Base-by-base conservation (phyloP, 1,140 invertebrate genomes). In the Drosophila bocqueti region DNA sequence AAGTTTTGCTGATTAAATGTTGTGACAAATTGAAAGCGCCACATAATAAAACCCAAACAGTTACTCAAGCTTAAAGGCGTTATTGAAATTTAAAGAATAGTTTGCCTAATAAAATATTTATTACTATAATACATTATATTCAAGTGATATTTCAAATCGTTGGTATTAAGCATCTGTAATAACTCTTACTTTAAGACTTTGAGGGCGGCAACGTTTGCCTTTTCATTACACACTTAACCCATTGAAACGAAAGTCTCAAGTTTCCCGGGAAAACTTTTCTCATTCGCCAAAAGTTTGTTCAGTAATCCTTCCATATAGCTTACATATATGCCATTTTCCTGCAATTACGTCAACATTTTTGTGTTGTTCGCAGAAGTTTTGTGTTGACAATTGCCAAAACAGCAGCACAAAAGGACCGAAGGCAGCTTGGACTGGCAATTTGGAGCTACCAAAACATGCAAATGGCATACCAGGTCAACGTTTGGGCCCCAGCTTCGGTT, bases 391-490 rank as follows among this genome's bases (percentile, higher is more conserved):
- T 90, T 81, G 85, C 68, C 81, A 89, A 89, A 81, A 73, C 66
- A 60, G 43, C 47, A 67, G 55, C 36, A 21, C 45, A 45, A 76
- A 67, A 60, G 46, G 77, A 64, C 65, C 42, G 75, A 62, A 76
- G 71, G 58, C 60, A 66, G 63, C 34, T 21, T 26, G 34, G 45
- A 59, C 52, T 62, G 36, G 79, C 84, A 89, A 78, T 81, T 87
- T 68, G 67, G 68, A 81, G 85, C 77, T 57, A 59, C 47, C 65
- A 67, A 76, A 65, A 90, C 85, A 90, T 90, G 85, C 85, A 90
- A 90, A 90, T 85, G 72, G 86, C 85, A 90, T 90, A 77, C 85
- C 85, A 90, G 84, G 84, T 89, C 84, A 89, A 72, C 78, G 83
- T 78, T 64, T 80, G 50, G 40, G 66, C 55, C 72, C 63, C 54